Conservation (phyloP, 2,888 invertebrate genomes). For the Agonum fuliginosum region DNA sequence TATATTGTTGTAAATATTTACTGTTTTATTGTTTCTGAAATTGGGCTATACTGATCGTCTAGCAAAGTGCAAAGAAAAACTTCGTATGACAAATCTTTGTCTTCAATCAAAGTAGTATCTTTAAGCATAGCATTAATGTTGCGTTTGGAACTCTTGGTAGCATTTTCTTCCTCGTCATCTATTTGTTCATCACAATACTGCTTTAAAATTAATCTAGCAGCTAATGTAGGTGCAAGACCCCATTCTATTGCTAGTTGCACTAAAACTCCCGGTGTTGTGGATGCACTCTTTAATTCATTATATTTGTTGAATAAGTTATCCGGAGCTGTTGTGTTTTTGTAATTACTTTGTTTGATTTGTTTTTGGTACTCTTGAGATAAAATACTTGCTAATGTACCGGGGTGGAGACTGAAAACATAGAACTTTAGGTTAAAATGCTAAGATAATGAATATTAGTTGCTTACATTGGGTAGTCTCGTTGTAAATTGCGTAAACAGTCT, state of each 20-base stretch:
- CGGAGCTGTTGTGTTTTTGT: slow-evolving; percentile 76
- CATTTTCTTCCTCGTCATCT: slow-evolving; percentile 62
- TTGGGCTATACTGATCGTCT: slow-evolving; percentile 90
- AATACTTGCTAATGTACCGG: slow-evolving; percentile 82
- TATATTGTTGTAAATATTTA: slow-evolving; percentile 71
- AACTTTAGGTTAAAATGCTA: slow-evolving; percentile 49
- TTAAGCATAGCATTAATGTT: slow-evolving; percentile 77
- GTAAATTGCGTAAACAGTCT: slow-evolving; percentile 77
- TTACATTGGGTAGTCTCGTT: slow-evolving; percentile 77
- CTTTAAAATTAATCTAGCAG: slow-evolving; percentile 78
- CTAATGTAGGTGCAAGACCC: slow-evolving; percentile 76
- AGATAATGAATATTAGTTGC: slow-evolving; percentile 26
- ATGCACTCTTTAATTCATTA: slow-evolving; percentile 69
- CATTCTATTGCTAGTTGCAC: slow-evolving; percentile 75
- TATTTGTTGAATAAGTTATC: slow-evolving; percentile 73
- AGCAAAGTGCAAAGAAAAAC: slow-evolving; percentile 85
- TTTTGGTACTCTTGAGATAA: slow-evolving; percentile 79
- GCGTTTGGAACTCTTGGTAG: slow-evolving; percentile 44
- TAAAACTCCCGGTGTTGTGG: slow-evolving; percentile 77
- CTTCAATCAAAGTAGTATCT: slow-evolving; percentile 83
- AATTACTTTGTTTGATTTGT: slow-evolving; percentile 79
- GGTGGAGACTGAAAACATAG: slow-evolving; percentile 74
- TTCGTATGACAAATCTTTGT: slow-evolving; percentile 83
- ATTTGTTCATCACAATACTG: slow-evolving; percentile 71
- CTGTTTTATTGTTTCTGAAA: slow-evolving; percentile 86